Evolutionary conservation across 2,888 invertebrate genomes (phyloP).

Genomic region (Branchellion lobata): DNA sequence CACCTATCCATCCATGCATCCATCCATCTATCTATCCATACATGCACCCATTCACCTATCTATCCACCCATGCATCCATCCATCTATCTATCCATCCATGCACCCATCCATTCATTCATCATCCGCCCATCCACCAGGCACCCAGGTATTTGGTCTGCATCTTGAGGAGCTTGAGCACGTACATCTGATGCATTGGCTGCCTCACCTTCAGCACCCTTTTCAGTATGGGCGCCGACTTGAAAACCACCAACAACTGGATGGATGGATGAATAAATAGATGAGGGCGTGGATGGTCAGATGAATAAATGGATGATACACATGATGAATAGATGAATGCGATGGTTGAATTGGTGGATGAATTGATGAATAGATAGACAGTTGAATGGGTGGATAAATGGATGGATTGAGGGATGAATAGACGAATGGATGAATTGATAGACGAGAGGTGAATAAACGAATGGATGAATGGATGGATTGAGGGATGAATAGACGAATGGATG

Average conservation of each 20-base stretch:
- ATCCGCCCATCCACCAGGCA: no score
- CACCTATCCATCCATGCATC: no score
- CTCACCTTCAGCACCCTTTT: conserved; percentile 84
- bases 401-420: conserved; percentile 61
- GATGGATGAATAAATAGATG: background rate
- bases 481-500: no score
- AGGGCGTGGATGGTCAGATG: conserved; percentile 52
- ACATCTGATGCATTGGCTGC: conserved; percentile 92
- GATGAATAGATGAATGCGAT: conserved; percentile 51
- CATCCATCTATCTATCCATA: no score
- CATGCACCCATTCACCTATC: no score
- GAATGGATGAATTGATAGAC: conserved; percentile 66
- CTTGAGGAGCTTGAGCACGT: conserved; percentile 92
- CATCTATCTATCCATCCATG: background rate
- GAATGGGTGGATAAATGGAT: conserved; percentile 53
- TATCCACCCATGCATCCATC: background rate
- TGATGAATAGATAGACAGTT: no score
- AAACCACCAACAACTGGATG: conserved; percentile 88
- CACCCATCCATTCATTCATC: no score
- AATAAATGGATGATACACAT: background rate
- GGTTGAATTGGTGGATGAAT: conserved; percentile 51
- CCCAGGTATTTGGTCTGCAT: conserved; percentile 98
- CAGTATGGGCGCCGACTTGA: conserved; percentile 96
- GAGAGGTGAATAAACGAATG: conserved; percentile 71
- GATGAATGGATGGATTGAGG: background rate